Evolutionary conservation across 2,888 invertebrate species (phyloP).

Genomic region (Saturnia japonica): DNA sequence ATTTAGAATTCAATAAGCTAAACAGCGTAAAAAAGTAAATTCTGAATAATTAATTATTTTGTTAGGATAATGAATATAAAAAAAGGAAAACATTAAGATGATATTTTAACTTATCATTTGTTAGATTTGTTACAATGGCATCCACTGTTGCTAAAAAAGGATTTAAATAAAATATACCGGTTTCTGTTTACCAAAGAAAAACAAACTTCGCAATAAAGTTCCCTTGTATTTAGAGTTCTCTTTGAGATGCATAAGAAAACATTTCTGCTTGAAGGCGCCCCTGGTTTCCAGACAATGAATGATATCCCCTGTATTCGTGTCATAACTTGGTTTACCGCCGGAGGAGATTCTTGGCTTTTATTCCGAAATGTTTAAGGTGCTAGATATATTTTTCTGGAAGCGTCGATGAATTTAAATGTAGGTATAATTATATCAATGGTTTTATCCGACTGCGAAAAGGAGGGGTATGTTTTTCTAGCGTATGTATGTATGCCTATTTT

Average conservation of each 20-base stretch:
- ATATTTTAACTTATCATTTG: not conserved
- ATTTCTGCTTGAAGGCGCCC: not conserved
- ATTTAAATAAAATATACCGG: not conserved
- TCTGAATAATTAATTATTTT: not conserved
- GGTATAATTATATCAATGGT: too few relatives aligned
- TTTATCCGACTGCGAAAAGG: too few relatives aligned
- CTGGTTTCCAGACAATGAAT: conserved; percentile 9
- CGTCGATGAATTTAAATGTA: not conserved
- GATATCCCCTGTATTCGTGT: not conserved
- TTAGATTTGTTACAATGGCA: not conserved
- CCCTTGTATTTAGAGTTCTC: not conserved
- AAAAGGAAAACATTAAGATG: not conserved
- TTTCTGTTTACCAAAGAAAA: not conserved
- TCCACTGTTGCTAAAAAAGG: not conserved
- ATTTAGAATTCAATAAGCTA: not conserved
- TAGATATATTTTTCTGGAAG: not conserved
- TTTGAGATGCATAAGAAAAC: conserved; percentile 5
- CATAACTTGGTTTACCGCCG: not conserved
- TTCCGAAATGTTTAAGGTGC: not conserved
- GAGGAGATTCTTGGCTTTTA: not conserved
- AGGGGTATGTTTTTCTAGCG: too few relatives aligned
- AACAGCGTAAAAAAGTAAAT: not conserved
- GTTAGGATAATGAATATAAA: too few relatives aligned
- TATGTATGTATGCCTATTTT: too few relatives aligned
- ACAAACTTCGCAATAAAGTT: not conserved